Base-by-base conservation (phyloP, 2,888 invertebrate species). In the Ormyrus pomaceus region DNA sequence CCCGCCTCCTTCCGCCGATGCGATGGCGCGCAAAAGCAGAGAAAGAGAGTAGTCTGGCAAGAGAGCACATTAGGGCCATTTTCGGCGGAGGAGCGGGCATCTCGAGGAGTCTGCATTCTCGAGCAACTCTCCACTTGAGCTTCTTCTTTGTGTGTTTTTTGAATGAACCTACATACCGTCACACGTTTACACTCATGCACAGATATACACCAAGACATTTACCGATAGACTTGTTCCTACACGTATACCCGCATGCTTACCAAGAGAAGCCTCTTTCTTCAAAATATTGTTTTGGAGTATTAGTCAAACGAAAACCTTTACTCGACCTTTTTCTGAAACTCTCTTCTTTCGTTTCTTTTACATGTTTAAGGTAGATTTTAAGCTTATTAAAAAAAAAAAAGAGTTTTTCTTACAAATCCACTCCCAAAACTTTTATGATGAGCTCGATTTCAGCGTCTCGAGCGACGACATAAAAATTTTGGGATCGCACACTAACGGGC, bases 401-500 rank as follows among this genome's bases (percentile, higher is more conserved):
- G 53, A 53, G 10, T 53, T 53, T 34, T 34, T 34, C 34, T 34
- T 34, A 34, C 34, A 4, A 34, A 34, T 4, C 34, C 34, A 4
- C 34, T 34, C 34, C 34, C 58, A 11, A 58, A 58, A 11, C 53
- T 19, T 51, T 10, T 34, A 34, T 34, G 34, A 34, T 34, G 34
- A 34, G 34, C 34, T 34, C 34, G 0, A 34, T 34, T 34, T 34
- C 34, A 34, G 34, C 34, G 34, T 4, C 34, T 4, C 34, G 34
- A 34, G 34, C 51, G 1, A n/a, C 11, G 2, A 80, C 76, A 82
- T 72, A 78, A 34, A 34, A 34, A 34, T 34, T 34, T 34, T 34
- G 34, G 34, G 34, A 34, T 34, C 61, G 51, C 75, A 76, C 19
- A 64, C 51, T 19, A 51, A 64, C 45, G 56, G n/a, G 11, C 19